Base-by-base conservation (phyloP, 2,888 invertebrate species). In the Agrochola lota region DNA sequence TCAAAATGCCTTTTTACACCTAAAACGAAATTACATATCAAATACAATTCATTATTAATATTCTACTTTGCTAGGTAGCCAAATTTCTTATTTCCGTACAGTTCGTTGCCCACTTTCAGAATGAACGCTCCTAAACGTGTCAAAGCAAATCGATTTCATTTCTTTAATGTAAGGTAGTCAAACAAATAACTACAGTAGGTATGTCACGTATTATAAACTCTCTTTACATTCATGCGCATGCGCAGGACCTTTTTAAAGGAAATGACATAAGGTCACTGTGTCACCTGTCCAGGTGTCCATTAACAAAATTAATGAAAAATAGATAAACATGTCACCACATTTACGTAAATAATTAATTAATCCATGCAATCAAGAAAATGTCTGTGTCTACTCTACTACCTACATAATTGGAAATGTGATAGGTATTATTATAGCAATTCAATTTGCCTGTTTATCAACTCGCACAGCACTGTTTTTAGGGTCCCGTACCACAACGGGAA, bases 291-390 rank as follows among this genome's bases (percentile, higher is more conserved):
- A 35, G 20, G 35, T 69, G 35, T 7, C 71, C 55, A 75, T 81
- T 77, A 40, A 63, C 23, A 15, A 68, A 81, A 81, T 81, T 35
- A 80, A 63, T 59, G 57, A 35, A 80, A 69, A 46, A 71, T 68
- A 63, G 15, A 71, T 55, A 52, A 66, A 67, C 17, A 49, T 66
- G 49, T 66, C 49, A n/a, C 7, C 23, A 66, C 40, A 59, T 64
- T 46, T 8, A 49, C n/a, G 35, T 80, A 26, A n/a, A 57, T 26
- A 40, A 55, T 35, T 26, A 59, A 71, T 49, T 26, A 60, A 71
- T 49, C 4, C 17, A 49, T 17, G 12, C 6, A 17, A 52, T 67
- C 59, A 59, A 23, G n/a, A 40, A 77, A 20, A 52, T 60, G n/a
- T 55, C 20, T 62, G 23, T 9, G 15, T 30, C 30, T 30, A 30